phyloP scores from a whole-genome alignment of 2,888 invertebrate genomes.

The Cecidostiba fungosa region DNA sequence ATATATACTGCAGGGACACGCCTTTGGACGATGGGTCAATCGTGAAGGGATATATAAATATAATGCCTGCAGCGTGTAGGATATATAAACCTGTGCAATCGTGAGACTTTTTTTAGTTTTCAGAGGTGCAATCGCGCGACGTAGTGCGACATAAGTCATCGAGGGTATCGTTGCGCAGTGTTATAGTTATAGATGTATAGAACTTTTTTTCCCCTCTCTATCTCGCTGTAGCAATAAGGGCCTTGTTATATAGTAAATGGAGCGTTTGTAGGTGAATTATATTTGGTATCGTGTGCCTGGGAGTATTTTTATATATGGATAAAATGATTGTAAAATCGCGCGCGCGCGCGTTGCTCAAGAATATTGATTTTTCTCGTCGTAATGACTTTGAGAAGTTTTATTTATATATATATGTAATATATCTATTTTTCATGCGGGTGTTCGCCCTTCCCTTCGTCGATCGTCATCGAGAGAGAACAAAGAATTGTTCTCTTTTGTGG shows the following conservation, averaged over 20 bases:
- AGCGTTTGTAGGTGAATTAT: conserved; percentile 30
- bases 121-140: background rate
- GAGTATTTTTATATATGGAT: background rate
- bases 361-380: background rate
- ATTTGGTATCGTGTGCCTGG: conserved; percentile 5
- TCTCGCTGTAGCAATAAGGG: conserved; percentile 18
- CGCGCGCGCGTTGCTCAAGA: background rate
- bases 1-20: background rate
- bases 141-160: conserved; percentile 2
- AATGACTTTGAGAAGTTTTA: background rate
- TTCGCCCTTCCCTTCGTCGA: too few relatives aligned
- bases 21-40: background rate
- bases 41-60: background rate
- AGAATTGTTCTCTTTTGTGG: too few relatives aligned
- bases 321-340: background rate
- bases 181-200: conserved; percentile 11
- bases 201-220: conserved; percentile 9
- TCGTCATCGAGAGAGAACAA: too few relatives aligned
- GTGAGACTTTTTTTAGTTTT: background rate
- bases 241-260: conserved; percentile 36
- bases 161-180: background rate
- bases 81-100: background rate
- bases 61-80: too few relatives aligned
- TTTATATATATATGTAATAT: too few relatives aligned
- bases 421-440: too few relatives aligned